Percentiles rank a stretch among this genome's conserved stretches.
These are phyloP conservation scores for Yponomeuta sedellus DNA, from an alignment of 2,888 invertebrate species.

Conservation along the genomic window DNA sequence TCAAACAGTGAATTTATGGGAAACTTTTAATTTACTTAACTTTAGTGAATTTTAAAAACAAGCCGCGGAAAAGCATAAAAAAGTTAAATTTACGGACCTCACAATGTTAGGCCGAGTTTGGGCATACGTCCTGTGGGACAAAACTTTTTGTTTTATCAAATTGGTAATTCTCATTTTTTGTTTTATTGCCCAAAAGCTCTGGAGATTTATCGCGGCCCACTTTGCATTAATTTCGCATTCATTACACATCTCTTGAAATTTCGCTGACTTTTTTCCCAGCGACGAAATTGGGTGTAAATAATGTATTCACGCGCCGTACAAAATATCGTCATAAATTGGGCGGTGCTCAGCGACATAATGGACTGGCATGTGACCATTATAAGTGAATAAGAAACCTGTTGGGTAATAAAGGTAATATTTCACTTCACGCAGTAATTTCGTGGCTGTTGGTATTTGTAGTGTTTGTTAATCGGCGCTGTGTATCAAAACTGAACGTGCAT, in stretches of 20 bases:
- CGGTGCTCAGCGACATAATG: conserved; percentile 21
- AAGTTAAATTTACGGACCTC: conserved; percentile 3
- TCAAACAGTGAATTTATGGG: background rate
- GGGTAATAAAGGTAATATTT: conserved; percentile 18
- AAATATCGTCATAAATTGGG: conserved; percentile 26
- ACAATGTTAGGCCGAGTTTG: background rate
- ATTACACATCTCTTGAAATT: conserved; percentile 63
- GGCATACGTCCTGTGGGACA: conserved; percentile 46
- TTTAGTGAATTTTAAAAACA: background rate
- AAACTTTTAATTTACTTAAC: background rate
- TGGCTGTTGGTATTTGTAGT: conserved; percentile 12
- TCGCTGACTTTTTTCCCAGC: conserved; percentile 43
- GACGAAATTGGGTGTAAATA: conserved; percentile 46
- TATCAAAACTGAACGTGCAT: conserved; percentile 15
- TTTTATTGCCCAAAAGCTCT: conserved; percentile 64
- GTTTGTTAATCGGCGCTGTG: conserved; percentile 16
- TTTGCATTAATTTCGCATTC: conserved; percentile 72
- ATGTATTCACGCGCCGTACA: conserved; percentile 33
- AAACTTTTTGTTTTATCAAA: conserved; percentile 71
- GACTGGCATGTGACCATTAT: conserved; percentile 21
- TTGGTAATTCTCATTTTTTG: conserved; percentile 71
- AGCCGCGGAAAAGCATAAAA: conserved; percentile 9
- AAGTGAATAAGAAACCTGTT: conserved; percentile 20
- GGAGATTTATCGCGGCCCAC: conserved; percentile 66
- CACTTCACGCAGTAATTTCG: conserved; percentile 18